A percentile compares a stretch with the other conserved stretches of the same genome.
Evolutionary conservation across 1,140 invertebrate genomes (phyloP).

Genomic region (Phocides pigmalion): DNA sequence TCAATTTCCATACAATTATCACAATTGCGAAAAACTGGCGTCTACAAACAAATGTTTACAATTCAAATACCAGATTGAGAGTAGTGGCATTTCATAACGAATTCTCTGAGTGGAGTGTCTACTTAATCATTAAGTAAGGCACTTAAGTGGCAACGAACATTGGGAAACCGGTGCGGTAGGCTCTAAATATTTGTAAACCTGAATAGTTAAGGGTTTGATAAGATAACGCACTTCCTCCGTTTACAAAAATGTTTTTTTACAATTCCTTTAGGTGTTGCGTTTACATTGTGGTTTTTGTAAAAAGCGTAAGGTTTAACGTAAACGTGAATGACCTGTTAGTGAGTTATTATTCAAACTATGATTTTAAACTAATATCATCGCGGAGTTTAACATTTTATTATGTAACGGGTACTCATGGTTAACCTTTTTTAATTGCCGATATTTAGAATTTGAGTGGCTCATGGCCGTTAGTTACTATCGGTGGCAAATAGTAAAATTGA

Average conservation of each 20-base stretch:
- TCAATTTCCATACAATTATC: too few species aligned
- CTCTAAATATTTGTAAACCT: constrained; percentile 45
- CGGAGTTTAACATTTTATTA: too few species aligned
- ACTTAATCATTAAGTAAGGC: constrained; percentile 30
- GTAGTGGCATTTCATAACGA: constrained; percentile 29
- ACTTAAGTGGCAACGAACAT: constrained; percentile 20
- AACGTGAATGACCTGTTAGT: too few species aligned
- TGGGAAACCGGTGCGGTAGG: constrained; percentile 19
- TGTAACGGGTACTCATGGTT: too few species aligned
- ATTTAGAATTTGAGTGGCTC: too few species aligned
- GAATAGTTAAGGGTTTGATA: constrained; percentile 38
- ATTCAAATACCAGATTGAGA: constrained; percentile 19
- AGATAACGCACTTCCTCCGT: constrained; percentile 34
- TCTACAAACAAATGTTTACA: constrained; percentile 16
- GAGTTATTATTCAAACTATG: too few species aligned
- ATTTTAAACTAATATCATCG: too few species aligned
- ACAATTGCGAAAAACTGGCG: too few species aligned
- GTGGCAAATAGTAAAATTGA: too few species aligned
- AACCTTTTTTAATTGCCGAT: too few species aligned
- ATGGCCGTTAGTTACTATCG: too few species aligned
- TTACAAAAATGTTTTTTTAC: constrained; percentile 2
- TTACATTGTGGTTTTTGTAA: neutral
- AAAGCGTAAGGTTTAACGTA: too few species aligned
- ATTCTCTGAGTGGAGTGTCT: constrained; percentile 24
- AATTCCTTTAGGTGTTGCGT: neutral